Evolutionary conservation across 2,888 invertebrate genomes (phyloP).

Genomic region (Didymodactylos carnosus): DNA sequence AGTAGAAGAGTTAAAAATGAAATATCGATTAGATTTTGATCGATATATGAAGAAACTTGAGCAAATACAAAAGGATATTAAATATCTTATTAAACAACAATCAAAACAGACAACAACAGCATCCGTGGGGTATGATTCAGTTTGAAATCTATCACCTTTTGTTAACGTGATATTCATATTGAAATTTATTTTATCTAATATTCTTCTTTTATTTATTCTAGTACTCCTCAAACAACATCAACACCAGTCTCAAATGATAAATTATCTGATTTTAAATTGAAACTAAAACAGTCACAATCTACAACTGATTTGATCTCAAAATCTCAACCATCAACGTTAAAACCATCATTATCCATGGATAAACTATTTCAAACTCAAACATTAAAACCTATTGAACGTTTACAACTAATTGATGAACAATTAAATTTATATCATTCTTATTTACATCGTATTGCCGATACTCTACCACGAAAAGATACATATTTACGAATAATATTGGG

Average conservation of each 20-base stretch:
- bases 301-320: not conserved
- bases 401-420: not conserved
- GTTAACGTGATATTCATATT: not conserved
- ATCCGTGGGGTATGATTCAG: too few species aligned
- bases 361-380: not conserved
- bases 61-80: not conserved
- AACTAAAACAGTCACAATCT: not conserved
- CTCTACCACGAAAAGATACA: not conserved
- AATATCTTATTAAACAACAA: too few species aligned
- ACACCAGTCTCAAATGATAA: not conserved
- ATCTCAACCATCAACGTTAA: not conserved
- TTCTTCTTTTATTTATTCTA: not conserved
- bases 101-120: too few species aligned
- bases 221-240: not conserved
- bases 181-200: not conserved
- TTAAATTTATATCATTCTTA: not conserved
- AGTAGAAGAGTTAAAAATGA: constrained; percentile 9
- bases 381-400: not conserved
- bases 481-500: constrained; percentile 86
- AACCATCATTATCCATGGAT: not conserved
- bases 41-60: constrained; percentile 5
- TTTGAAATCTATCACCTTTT: too few species aligned
- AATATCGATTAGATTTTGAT: not conserved
- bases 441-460: not conserved
- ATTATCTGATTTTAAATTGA: too few species aligned